A percentile compares a stretch with the other conserved stretches of the same genome.
phyloP scores from a whole-genome alignment of 2,797 vertebrate species.

The Uromys caudimaculatus region DNA sequence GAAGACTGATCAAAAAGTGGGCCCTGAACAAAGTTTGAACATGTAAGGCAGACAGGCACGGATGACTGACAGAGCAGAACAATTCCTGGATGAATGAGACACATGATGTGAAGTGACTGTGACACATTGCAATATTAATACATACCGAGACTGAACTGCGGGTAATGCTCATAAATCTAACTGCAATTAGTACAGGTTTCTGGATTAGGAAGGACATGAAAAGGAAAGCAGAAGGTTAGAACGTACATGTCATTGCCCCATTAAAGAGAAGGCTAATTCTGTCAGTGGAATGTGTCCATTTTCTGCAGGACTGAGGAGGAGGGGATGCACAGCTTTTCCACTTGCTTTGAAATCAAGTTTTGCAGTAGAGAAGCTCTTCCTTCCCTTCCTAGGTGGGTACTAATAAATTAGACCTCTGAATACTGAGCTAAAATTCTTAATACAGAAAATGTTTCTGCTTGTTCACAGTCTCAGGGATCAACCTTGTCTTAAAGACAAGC shows the following conservation, averaged over 20 bases:
- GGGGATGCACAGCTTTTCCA: constrained; percentile 33
- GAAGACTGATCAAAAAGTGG: constrained; percentile 52
- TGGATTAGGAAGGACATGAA: constrained; percentile 93
- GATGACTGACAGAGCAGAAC: constrained; percentile 81
- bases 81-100: constrained; percentile 85
- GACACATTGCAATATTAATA: constrained; percentile 87
- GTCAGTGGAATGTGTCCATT: constrained; percentile 51
- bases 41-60: constrained; percentile 70
- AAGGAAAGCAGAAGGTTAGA: constrained; percentile 94
- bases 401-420: constrained; percentile 34
- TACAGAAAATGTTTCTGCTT: constrained; percentile 53
- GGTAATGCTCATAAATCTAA: constrained; percentile 98
- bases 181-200: constrained; percentile 97
- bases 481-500: neutral
- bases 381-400: constrained; percentile 42
- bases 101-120: constrained; percentile 81
- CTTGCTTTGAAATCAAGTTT: constrained; percentile 60
- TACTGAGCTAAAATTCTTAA: constrained; percentile 29
- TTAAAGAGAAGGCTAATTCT: constrained; percentile 78
- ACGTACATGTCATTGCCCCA: constrained; percentile 81
- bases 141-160: constrained; percentile 95
- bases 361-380: constrained; percentile 28
- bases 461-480: neutral
- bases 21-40: constrained; percentile 48
- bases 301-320: constrained; percentile 61